Conservation (phyloP, 1,140 invertebrate genomes). For the Eulimnadia texana region DNA sequence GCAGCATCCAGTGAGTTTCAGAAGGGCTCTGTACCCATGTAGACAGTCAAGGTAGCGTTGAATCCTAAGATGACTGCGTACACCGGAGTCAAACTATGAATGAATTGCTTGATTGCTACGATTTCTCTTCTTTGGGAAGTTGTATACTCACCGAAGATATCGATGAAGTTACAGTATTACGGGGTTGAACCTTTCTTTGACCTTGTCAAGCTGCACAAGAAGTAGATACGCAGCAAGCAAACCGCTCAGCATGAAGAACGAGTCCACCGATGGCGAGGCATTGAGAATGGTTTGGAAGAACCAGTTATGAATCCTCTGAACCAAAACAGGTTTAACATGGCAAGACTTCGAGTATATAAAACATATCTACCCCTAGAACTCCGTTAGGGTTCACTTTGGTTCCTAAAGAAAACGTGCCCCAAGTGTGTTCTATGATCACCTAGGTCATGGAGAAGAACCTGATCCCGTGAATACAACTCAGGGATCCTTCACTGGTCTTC, state of each 20-base stretch:
- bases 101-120: neutral
- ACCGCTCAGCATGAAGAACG: too few species aligned
- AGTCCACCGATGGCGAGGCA: constrained; percentile 75
- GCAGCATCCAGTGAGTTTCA: constrained; percentile 47
- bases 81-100: constrained; percentile 45
- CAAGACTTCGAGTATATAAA: too few species aligned
- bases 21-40: constrained; percentile 48
- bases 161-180: constrained; percentile 6
- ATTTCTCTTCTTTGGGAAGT: neutral
- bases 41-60: constrained; percentile 51
- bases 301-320: too few species aligned
- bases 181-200: constrained; percentile 6
- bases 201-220: neutral
- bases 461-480: constrained; percentile 49
- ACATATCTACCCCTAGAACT: neutral
- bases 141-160: neutral
- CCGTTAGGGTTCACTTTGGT: neutral
- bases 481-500: constrained; percentile 43
- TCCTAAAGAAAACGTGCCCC: neutral
- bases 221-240: constrained; percentile 14
- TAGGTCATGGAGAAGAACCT: constrained; percentile 75
- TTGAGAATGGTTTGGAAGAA: constrained; percentile 69
- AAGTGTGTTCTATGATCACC: constrained; percentile 83
- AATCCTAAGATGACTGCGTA: constrained; percentile 69
- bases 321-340: too few species aligned